Base-by-base conservation (phyloP, 2,888 invertebrate species). In the Meta bourneti region DNA sequence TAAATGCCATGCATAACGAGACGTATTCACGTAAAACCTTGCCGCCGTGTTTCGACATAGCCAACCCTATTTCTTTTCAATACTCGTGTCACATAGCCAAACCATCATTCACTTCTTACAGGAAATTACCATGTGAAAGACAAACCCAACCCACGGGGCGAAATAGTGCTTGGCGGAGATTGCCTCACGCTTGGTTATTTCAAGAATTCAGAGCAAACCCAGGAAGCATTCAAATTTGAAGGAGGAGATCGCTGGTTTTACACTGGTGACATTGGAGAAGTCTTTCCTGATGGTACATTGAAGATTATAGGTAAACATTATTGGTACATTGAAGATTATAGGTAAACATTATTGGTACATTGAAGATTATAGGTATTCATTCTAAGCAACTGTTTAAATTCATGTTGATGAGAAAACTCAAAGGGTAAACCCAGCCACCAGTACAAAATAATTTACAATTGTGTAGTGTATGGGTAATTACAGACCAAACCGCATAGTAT, bases 231-330 rank as follows among this genome's bases (percentile, higher is more conserved):
- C 95, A 94, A 94, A 20, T 96, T 97, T 93, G 96, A 96, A 93
- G 97, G 97, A 94, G 98, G 97, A 0, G 96, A 96, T 93, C 96
- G 97, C 93, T 99, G 99, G 98, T 99, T 99, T 96, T 97, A 97
- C 94, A 98, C 98, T 16, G 99, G 99, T 0, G 99, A 99, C 95
- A 97, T 99, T 95, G 99, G 97, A 0, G 98, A 99, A 96, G 96
- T 99, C 94, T 97, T 98, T 94, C 96, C 96, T 71, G 99, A 99
- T 95, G 99, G 99, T 49, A 97, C 97, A 94, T 97, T 99, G 94
- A 98, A 97, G 95, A 99, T 99, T 94, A 99, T 99, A 94, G 99
- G 99, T 98, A 94, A 95, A 96, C 94, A n/a, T n/a, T n/a, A n/a
- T n/a, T 95, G 99, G 99, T 49, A 97, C 97, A 94, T 97, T 99